Conservation (phyloP, 2,797 vertebrate species). For the Sebastes oblongus region DNA sequence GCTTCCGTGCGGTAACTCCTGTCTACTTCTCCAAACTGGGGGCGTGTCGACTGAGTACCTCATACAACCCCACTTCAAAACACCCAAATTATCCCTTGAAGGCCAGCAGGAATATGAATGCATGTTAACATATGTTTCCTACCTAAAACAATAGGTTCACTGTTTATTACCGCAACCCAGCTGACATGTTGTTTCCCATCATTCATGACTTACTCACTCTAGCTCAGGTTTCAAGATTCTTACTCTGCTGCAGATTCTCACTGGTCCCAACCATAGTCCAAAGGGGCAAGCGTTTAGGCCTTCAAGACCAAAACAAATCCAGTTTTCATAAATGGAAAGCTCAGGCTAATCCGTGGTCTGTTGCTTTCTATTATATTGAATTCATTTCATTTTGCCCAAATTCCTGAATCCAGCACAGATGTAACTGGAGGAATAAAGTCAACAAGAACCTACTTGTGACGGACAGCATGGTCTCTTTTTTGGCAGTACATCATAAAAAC, state of each 20-base stretch:
- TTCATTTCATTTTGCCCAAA: constrained; percentile 20
- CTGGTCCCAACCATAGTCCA: neutral
- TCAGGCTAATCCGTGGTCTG: neutral
- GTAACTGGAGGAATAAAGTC: constrained; percentile 9
- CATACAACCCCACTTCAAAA: no score
- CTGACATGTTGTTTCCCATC: constrained; percentile 35
- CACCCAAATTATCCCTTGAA: no score
- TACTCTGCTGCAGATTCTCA: constrained; percentile 13
- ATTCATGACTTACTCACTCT: constrained; percentile 21
- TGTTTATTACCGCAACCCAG: constrained; percentile 19
- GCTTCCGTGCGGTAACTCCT: no score
- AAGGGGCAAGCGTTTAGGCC: neutral
- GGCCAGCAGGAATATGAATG: neutral
- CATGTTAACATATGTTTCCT: constrained; percentile 5
- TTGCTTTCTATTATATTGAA: neutral
- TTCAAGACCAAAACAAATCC: constrained; percentile 10
- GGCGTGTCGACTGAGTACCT: no score
- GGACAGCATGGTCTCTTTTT: constrained; percentile 2
- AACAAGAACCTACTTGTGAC: constrained; percentile 9
- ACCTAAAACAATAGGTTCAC: constrained; percentile 27
- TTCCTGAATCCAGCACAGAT: neutral
- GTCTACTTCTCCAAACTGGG: no score
- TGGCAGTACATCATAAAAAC: neutral
- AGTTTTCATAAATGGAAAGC: constrained; percentile 5
- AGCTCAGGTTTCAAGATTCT: constrained; percentile 25